Percentiles rank a stretch among this genome's conserved stretches.
Evolutionary conservation across 2,113 vertebrate genomes (phyloP).

Genomic region (Planiliza haematocheilus): DNA sequence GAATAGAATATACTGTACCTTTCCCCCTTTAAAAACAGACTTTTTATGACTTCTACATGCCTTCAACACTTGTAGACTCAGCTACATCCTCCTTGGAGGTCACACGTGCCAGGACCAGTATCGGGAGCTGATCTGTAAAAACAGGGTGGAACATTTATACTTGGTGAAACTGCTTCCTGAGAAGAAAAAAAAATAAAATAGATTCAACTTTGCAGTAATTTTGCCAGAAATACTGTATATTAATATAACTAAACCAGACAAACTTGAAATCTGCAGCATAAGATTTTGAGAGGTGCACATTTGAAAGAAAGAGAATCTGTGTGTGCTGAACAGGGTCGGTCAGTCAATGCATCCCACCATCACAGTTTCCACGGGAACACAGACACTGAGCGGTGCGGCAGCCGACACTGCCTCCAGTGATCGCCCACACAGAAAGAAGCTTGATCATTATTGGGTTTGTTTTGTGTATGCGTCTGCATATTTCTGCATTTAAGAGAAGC

Average conservation of each 20-base stretch:
- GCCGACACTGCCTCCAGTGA: conserved; percentile 30
- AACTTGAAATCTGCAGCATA: not conserved
- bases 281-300: not conserved
- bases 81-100: too few relatives aligned
- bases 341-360: conserved; percentile 33
- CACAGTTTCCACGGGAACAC: conserved; percentile 71
- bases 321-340: conserved; percentile 57
- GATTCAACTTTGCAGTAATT: too few relatives aligned
- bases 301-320: conserved; percentile 21
- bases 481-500: conserved; percentile 14
- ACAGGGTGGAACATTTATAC: too few relatives aligned
- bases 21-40: too few relatives aligned
- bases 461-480: conserved; percentile 19
- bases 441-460: conserved; percentile 14
- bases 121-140: too few relatives aligned
- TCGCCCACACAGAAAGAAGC: conserved; percentile 58
- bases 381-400: conserved; percentile 33
- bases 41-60: too few relatives aligned
- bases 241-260: not conserved
- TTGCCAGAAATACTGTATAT: too few relatives aligned
- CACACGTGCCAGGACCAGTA: too few relatives aligned
- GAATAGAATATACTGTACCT: too few relatives aligned
- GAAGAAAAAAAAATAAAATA: too few relatives aligned
- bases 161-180: too few relatives aligned
- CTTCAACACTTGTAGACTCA: too few relatives aligned